Base-by-base conservation (phyloP, 2,888 invertebrate species). In the Micoletzkya japonica region DNA sequence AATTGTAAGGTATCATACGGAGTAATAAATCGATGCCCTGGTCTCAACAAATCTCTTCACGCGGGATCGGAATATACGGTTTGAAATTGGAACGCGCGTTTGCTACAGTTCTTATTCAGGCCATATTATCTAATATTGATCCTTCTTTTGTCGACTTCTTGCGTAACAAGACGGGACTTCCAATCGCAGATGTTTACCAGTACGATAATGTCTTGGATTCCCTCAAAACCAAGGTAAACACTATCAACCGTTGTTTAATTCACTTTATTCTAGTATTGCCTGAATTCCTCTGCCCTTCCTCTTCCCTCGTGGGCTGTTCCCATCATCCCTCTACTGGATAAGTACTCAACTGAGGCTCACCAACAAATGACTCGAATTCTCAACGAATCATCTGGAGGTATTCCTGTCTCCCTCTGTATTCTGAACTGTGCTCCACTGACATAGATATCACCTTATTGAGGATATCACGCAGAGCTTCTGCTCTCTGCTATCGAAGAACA, bases 141-240 rank as follows among this genome's bases (percentile, higher is more conserved):
- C 64, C 64, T 26, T 24, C 52, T n/a, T 17, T 66, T 54, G 54
- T 66, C 1, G 64, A 57, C 6, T 32, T 52, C 26, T 32, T 69
- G 3, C 24, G 69, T 1, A 50, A 69, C 2, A 59, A 59, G 36
- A 60, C 69, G 2, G 60, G 60, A 4, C 60, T 69, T 14, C 59
- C 58, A 26, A 26, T 69, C 14, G 36, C 17, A 2, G 57, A 58
- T 34, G 50, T 60, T 28, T 57, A 69, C 36, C 17, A 50, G 26
- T 60, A 57, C 30, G 49, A 69, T 26, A 36, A 59, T 28, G 69
- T 59, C 7, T 24, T 69, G 4, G 69, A 69, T 36, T 59, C 69
- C 32, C 28, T 69, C 52, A 69, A 69, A 20, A 69, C 69, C 2
- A 69, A 69, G 69, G 69, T 67, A 4, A 2, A 54, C 3, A 2